phyloP scores from a whole-genome alignment of 2,888 invertebrate species.

The Cataglyphis rosenhaueri region DNA sequence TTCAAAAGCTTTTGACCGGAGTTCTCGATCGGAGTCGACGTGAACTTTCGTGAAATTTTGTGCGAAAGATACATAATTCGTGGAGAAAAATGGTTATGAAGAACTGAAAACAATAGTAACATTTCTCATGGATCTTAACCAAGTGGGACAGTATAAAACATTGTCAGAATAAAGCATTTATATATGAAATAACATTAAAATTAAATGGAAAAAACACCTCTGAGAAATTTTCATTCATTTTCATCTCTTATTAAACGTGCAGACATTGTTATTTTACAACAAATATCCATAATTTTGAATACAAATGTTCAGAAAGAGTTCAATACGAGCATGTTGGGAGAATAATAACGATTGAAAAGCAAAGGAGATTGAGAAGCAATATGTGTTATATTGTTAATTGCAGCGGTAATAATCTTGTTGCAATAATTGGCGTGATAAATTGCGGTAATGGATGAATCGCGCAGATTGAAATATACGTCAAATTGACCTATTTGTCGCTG shows the following conservation, averaged over 20 bases:
- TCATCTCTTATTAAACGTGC: background rate
- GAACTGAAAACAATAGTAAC: constrained; percentile 31
- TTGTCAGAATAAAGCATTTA: background rate
- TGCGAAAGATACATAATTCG: constrained; percentile 27
- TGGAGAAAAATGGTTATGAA: background rate
- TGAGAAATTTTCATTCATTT: background rate
- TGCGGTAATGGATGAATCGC: constrained; percentile 46
- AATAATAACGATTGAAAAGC: background rate
- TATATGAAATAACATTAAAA: background rate
- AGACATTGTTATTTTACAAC: background rate
- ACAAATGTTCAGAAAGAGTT: background rate
- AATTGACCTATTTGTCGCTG: constrained; percentile 44
- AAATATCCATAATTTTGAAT: background rate
- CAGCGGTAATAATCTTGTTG: constrained; percentile 42
- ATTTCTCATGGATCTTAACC: background rate
- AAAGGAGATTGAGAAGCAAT: constrained; percentile 18
- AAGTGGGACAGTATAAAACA: background rate
- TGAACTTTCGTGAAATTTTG: constrained; percentile 14
- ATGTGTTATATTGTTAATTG: constrained; percentile 38
- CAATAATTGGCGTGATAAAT: constrained; percentile 53
- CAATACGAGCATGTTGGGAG: background rate
- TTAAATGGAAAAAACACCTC: background rate
- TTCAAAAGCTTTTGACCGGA: background rate
- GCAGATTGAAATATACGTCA: constrained; percentile 40
- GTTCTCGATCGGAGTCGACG: constrained; percentile 12